Base-by-base conservation (phyloP, 2,797 vertebrate genomes). In the Pipistrellus kuhlii region DNA sequence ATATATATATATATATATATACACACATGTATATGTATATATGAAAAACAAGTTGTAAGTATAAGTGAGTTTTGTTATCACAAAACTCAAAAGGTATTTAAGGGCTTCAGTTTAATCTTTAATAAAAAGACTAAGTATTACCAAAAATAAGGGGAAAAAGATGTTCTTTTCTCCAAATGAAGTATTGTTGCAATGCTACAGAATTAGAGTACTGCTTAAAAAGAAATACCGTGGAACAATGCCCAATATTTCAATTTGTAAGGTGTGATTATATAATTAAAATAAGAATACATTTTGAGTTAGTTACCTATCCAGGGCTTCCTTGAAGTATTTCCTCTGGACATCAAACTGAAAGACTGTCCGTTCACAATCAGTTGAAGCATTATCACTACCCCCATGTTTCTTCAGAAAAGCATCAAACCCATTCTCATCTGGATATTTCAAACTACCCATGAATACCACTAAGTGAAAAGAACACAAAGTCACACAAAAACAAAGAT, bases 381-480 rank as follows among this genome's bases (percentile, higher is more conserved):
- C 99, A 0, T 99, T 99, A 98, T 99, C 99, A 64, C 99, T 99
- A 0, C 99, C 99, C 0, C 99, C 99, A 0, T 99, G 99, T n/a
- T 99, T 99, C 98, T 99, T 99, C 94, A 99, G 98, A 97, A 99
- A 99, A 0, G 98, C 99, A 57, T 99, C 99, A 17, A 99, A 99
- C 32, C 99, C 99, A 23, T 99, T 99, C 97, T 99, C 99, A 53
- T 98, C 99, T 0, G 99, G 99, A 92, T 99, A 99, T 96, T 99
- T 99, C 97, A 99, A 98, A 97, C 99, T 99, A 96, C 99, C 99
- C 99, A 99, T 99, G 69, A 99, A 99, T 87, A 99, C 99, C 99
- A 99, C 99, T 99, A 97, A 71, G 95, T 76, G 90, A 6, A 95
- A 93, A 97, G 73, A 96, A 20, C 57, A 96, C 82, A 94, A 25